Base-by-base conservation (phyloP, 2,888 invertebrate species). In the Apomyelois bistriatella region DNA sequence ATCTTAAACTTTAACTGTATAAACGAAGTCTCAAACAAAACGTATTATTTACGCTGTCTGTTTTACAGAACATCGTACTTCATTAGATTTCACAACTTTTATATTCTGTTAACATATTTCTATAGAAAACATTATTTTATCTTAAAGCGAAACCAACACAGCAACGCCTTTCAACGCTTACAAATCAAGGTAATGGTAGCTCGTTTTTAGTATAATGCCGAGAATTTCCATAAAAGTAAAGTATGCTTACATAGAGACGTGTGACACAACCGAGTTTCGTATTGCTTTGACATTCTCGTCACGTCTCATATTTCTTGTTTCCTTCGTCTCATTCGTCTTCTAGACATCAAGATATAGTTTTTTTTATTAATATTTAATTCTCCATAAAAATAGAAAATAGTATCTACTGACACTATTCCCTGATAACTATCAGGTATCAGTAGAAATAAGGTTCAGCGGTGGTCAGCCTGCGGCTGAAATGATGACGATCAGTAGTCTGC, bases 301-400 rank as follows among this genome's bases (percentile, higher is more conserved):
- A 89, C 88, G 89, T 88, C 79, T 82, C 84, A 85, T 87, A 87
- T 88, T 88, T 88, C 88, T 86, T 88, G 87, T 88, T 87, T 85
- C 79, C 78, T 87, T 82, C 80, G 85, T 81, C 80, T 87, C 86
- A 87, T 89, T 86, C 85, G 84, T 85, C 79, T 81, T 73, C 79
- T 70, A 81, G 70, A 77, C 82, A 82, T 85, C 79, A 78, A 74
- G 74, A 68, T 72, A 78, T 76, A 72, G 70, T 75, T 69, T 78
- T 79, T 82, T 81, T 80, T 75, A 65, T 47, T 22, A 51, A 41
- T 38, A 43, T 52, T 41, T 50, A 42, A 47, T 54, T 17, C n/a
- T n/a, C n/a, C n/a, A n/a, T n/a, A n/a, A n/a, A n/a, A n/a, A n/a
- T n/a, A n/a, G n/a, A n/a, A n/a, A n/a, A n/a, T n/a, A n/a, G n/a